phyloP scores from a whole-genome alignment of 2,113 vertebrate genomes.

The Anhinga anhinga region DNA sequence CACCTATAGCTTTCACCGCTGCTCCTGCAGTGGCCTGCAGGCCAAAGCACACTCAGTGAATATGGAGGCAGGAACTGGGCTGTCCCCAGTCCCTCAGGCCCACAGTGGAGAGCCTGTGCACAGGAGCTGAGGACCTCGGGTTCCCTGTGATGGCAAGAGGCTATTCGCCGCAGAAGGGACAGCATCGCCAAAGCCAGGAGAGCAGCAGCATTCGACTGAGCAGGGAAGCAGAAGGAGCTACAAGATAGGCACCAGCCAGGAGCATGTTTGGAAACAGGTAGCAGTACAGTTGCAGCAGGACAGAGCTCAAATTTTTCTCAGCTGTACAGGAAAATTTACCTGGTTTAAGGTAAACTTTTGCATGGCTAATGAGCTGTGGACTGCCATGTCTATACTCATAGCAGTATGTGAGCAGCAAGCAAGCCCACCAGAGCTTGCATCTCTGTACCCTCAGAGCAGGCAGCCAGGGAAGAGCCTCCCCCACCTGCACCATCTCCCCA shows the following conservation, averaged over 20 bases:
- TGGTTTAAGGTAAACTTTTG: neutral
- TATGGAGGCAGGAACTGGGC: neutral
- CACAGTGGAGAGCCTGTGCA: rapidly evolving
- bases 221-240: neutral
- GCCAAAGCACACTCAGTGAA: neutral
- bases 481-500: neutral
- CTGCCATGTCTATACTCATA: neutral
- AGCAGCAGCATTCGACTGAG: neutral
- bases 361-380: neutral
- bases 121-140: neutral
- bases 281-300: neutral
- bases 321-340: neutral
- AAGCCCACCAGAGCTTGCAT: neutral
- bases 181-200: neutral
- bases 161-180: neutral
- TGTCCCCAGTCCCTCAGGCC: neutral
- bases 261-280: neutral
- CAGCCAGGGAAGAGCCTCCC: neutral
- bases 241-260: neutral
- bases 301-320: neutral
- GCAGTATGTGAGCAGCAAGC: neutral
- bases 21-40: neutral
- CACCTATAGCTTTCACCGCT: neutral
- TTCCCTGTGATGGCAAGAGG: neutral
- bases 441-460: neutral